These are phyloP conservation scores for Acanthiza pusilla DNA, from an alignment of 2,797 vertebrate genomes.

Conservation along the genomic window DNA sequence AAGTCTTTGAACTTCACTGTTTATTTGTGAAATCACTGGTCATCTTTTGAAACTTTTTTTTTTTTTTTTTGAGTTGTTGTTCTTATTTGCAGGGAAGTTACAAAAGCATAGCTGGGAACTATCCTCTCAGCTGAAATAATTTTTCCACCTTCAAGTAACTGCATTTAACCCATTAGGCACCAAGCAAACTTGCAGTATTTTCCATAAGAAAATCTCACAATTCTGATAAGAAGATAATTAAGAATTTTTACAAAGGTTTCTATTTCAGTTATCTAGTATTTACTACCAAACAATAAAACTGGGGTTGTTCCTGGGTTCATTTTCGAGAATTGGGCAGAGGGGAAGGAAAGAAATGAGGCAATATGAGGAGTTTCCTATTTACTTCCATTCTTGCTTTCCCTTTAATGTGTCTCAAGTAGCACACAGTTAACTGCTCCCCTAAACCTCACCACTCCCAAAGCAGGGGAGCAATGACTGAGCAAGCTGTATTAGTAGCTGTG, in stretches of 20 bases:
- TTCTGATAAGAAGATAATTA: not conserved
- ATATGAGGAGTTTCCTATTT: not conserved
- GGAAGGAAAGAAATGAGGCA: not conserved
- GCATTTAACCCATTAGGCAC: not conserved
- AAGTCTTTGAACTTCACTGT: not conserved
- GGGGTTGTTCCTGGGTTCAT: not conserved
- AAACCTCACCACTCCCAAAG: not conserved
- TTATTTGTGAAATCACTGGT: slow-evolving; percentile 1
- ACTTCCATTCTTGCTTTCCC: not conserved
- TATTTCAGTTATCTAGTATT: not conserved
- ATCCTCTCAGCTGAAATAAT: not conserved
- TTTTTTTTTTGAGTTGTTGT: not conserved
- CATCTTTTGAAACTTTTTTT: not conserved
- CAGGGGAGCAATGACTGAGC: not conserved
- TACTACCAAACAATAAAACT: not conserved
- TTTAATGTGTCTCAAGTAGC: fast-evolving
- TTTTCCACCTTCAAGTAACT: not conserved
- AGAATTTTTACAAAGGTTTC: not conserved
- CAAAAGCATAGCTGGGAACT: not conserved
- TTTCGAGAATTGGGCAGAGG: not conserved
- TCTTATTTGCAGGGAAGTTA: not conserved
- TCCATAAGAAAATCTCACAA: not conserved
- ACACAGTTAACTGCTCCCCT: not conserved
- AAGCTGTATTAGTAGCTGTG: not conserved
- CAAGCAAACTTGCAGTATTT: not conserved